phyloP scores from a whole-genome alignment of 1,140 invertebrate genomes.

The Panulirus ornatus region DNA sequence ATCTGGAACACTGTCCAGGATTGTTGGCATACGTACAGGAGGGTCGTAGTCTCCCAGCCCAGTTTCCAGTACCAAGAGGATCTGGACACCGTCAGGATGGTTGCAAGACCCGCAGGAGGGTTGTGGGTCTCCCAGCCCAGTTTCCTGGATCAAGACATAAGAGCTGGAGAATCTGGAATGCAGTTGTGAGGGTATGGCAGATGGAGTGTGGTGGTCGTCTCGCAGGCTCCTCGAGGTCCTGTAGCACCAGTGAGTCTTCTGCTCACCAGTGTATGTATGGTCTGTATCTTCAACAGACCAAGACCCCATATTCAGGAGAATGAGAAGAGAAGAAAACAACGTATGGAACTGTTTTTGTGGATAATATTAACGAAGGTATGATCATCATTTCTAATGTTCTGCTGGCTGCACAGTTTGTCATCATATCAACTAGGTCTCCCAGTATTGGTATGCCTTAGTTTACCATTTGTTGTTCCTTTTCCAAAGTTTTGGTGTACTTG shows the following conservation, averaged over 20 bases:
- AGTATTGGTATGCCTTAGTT: background rate
- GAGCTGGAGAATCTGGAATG: too few relatives aligned
- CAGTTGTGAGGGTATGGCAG: too few relatives aligned
- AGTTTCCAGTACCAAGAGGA: too few relatives aligned
- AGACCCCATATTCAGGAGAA: constrained; percentile 41
- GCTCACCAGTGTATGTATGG: constrained; percentile 43
- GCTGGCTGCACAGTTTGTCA: constrained; percentile 27
- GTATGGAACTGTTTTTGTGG: constrained; percentile 42
- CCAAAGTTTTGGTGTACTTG: background rate
- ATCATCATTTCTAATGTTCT: constrained; percentile 46
- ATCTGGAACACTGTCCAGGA: too few relatives aligned
- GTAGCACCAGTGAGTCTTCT: constrained; percentile 11
- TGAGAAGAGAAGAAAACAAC: constrained; percentile 30
- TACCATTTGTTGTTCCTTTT: background rate
- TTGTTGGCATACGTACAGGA: too few relatives aligned
- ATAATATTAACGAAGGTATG: constrained; percentile 42
- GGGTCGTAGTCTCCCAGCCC: too few relatives aligned
- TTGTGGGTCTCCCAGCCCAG: too few relatives aligned
- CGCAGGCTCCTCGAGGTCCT: background rate
- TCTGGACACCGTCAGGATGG: too few relatives aligned
- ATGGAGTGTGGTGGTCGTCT: background rate
- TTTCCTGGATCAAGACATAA: too few relatives aligned
- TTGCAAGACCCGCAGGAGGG: too few relatives aligned
- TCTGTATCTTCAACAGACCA: constrained; percentile 26
- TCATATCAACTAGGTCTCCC: constrained; percentile 37